phyloP scores from a whole-genome alignment of 2,888 invertebrate species.

The Fragum fragum region DNA sequence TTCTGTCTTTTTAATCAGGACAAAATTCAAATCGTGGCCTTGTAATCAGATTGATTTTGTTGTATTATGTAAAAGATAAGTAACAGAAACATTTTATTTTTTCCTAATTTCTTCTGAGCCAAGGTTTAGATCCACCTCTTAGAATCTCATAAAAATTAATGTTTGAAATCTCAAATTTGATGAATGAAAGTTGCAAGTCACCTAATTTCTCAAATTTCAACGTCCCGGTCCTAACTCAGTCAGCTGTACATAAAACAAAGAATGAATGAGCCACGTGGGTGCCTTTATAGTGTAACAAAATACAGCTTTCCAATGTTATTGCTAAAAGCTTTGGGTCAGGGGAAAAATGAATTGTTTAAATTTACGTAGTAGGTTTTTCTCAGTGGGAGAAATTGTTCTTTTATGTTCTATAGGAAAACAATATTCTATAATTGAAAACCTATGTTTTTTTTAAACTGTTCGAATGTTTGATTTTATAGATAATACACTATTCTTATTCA shows the following conservation, averaged over 20 bases:
- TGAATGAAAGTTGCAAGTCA: constrained; percentile 3
- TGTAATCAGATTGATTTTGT: no score
- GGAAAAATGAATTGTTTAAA: background rate
- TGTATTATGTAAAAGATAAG: no score
- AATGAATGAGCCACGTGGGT: constrained; percentile 18
- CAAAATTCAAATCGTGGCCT: no score
- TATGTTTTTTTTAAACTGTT: background rate
- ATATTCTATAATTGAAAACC: background rate
- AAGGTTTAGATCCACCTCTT: no score
- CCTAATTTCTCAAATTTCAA: background rate
- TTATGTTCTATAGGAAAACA: background rate
- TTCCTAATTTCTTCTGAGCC: no score
- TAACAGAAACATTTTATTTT: no score
- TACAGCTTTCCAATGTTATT: background rate
- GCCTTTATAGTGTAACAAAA: constrained; percentile 14
- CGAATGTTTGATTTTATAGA: background rate
- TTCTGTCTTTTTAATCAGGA: no score
- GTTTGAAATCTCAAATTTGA: no score
- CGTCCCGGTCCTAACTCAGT: background rate
- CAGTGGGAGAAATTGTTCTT: background rate
- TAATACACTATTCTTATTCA: background rate
- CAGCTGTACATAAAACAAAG: constrained; percentile 9
- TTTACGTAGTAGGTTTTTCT: background rate
- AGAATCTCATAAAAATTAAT: no score
- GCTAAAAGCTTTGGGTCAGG: background rate